Conservation (phyloP, 2,113 vertebrate species). For the Microcebus tavaratra region DNA sequence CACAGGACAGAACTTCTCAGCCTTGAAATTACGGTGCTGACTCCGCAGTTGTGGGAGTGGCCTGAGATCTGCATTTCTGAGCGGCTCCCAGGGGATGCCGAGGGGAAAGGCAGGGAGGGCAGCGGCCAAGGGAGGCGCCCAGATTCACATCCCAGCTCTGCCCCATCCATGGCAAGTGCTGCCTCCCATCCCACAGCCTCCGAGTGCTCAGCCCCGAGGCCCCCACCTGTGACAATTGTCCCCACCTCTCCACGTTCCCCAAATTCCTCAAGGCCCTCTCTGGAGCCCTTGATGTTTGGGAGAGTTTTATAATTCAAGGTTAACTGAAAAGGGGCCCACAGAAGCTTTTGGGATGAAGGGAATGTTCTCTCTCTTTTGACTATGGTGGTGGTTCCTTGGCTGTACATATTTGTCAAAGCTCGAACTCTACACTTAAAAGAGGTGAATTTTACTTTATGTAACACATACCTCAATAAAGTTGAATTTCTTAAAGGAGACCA, state of each 20-base stretch:
- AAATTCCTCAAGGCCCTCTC: too few relatives aligned
- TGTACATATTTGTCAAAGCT: too few relatives aligned
- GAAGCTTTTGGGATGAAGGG: too few relatives aligned
- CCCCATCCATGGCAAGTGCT: rapidly evolving
- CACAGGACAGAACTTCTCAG: background rate
- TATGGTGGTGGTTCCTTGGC: too few relatives aligned
- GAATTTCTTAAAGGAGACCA: background rate
- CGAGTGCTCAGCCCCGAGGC: background rate
- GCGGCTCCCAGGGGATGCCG: background rate
- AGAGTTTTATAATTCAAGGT: too few relatives aligned
- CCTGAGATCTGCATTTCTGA: background rate
- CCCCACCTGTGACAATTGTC: background rate
- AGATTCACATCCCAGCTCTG: background rate
- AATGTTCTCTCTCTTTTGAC: too few relatives aligned
- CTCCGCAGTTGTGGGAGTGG: background rate
- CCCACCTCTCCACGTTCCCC: background rate
- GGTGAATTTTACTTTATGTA: too few relatives aligned
- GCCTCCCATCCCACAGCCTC: background rate
- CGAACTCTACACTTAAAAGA: too few relatives aligned
- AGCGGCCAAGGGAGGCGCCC: rapidly evolving
- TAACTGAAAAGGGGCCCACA: too few relatives aligned
- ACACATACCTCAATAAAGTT: background rate
- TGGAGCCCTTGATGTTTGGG: background rate
- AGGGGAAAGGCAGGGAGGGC: background rate
- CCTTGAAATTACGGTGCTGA: background rate